A percentile compares a stretch with the other conserved stretches of the same genome.
Conservation (phyloP, 2,113 vertebrate genomes). For the Podarcis raffonei region DNA sequence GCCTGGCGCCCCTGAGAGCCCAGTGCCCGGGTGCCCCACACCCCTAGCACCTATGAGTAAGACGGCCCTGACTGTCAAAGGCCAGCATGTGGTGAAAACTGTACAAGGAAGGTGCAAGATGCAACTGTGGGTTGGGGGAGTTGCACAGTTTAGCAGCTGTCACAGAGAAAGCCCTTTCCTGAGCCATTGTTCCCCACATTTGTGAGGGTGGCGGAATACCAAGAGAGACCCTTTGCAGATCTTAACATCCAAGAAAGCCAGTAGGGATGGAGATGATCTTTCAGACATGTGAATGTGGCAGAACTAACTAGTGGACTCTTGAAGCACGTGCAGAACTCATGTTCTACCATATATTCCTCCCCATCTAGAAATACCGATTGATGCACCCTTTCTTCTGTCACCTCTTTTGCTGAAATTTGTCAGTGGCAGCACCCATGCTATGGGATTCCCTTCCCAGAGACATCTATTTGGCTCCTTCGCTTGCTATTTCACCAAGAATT, state of each 20-base stretch:
- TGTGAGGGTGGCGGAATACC: no score
- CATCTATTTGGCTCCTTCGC: neutral
- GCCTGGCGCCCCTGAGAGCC: no score
- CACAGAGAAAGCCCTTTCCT: no score
- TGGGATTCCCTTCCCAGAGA: neutral
- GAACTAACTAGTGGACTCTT: neutral
- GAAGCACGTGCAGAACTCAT: neutral
- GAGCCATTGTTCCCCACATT: no score
- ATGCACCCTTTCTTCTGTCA: neutral
- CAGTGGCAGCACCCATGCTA: neutral
- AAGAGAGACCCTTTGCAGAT: no score
- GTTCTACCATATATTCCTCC: neutral
- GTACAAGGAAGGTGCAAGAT: no score
- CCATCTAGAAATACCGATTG: neutral
- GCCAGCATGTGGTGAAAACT: no score
- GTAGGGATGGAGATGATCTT: neutral
- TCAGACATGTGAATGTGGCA: neutral
- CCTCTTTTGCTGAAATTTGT: neutral
- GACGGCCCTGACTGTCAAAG: no score
- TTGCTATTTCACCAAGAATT: neutral
- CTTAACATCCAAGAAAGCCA: no score
- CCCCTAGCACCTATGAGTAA: no score
- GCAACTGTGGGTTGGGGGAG: no score
- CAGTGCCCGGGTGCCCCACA: fast-evolving
- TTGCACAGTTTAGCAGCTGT: no score